Evolutionary conservation across 1,140 invertebrate species (phyloP).

Genomic region (Dendroctonus ponderosae): DNA sequence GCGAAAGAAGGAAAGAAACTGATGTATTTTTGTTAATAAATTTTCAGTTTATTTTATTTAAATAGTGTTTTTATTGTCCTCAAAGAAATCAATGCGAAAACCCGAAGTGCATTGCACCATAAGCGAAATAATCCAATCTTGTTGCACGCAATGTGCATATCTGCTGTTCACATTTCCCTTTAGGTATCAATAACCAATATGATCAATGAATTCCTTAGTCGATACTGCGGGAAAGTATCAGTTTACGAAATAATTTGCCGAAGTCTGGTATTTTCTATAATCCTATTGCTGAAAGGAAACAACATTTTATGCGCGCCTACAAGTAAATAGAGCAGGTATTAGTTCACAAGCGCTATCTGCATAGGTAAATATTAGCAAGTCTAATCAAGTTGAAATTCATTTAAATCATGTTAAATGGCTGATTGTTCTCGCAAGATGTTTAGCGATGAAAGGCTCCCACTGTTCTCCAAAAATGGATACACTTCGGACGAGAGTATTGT

Average conservation of each 20-base stretch:
- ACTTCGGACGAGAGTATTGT: conserved; percentile 10
- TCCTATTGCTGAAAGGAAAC: conserved; percentile 11
- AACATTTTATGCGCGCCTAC: too few relatives aligned
- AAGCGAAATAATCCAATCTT: too few relatives aligned
- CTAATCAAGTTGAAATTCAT: too few relatives aligned
- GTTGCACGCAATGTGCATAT: neutral
- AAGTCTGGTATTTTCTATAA: conserved; percentile 19
- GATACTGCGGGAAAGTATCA: conserved; percentile 19
- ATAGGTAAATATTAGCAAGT: too few relatives aligned
- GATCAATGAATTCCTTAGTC: conserved; percentile 19
- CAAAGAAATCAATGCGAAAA: too few relatives aligned
- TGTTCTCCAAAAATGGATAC: conserved; percentile 18
- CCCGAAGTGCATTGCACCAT: neutral
- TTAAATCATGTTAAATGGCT: too few relatives aligned
- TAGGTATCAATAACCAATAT: conserved; percentile 24
- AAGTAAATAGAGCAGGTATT: too few relatives aligned
- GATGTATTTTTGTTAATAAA: too few relatives aligned
- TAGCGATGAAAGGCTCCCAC: conserved; percentile 7
- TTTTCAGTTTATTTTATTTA: too few relatives aligned
- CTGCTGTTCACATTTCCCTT: neutral
- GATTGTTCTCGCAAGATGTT: neutral
- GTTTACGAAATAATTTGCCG: conserved; percentile 15
- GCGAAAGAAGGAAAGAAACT: too few relatives aligned
- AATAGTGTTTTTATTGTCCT: too few relatives aligned
- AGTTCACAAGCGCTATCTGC: too few relatives aligned